Conservation (phyloP, 2,888 invertebrate species). For the Noctua fimbriata region DNA sequence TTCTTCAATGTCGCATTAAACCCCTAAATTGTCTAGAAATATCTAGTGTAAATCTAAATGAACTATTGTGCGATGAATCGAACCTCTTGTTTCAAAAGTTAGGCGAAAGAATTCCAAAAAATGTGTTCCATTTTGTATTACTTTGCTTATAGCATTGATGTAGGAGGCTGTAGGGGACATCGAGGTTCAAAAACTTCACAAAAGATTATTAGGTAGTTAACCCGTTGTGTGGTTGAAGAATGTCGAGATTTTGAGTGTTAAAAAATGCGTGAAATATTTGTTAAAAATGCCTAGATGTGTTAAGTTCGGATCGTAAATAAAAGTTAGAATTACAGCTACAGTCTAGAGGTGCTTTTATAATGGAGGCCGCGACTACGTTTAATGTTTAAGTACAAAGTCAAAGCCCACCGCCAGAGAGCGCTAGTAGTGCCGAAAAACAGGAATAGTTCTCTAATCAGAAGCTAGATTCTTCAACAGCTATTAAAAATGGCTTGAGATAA, state of each 20-base stretch:
- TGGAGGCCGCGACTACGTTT: conserved; percentile 53
- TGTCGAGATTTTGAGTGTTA: conserved; percentile 22
- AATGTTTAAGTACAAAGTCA: conserved; percentile 53
- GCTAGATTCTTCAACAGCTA: conserved; percentile 30
- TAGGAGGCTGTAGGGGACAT: conserved; percentile 42
- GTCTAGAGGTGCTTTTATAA: conserved; percentile 63
- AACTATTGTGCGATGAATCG: conserved; percentile 13
- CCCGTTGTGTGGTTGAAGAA: conserved; percentile 32
- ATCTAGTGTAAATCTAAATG: conserved; percentile 15
- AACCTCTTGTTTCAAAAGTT: conserved; percentile 49
- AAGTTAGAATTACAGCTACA: conserved; percentile 50
- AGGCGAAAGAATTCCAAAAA: conserved; percentile 62
- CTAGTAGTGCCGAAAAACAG: conserved; percentile 23
- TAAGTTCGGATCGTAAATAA: conserved; percentile 34
- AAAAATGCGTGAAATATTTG: conserved; percentile 19
- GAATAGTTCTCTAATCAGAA: conserved; percentile 9
- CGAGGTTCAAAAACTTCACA: conserved; percentile 46
- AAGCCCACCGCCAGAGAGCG: conserved; percentile 49
- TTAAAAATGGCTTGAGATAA: conserved; percentile 47
- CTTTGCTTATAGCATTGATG: conserved; percentile 61
- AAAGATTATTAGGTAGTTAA: conserved; percentile 38
- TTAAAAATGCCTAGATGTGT: conserved; percentile 22
- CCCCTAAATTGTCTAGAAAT: conserved; percentile 34
- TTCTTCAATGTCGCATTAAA: conserved; percentile 26
- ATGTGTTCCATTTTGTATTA: conserved; percentile 70